A percentile compares a stretch with the other conserved stretches of the same genome.
These are phyloP conservation scores for Grantiella picta DNA, from an alignment of 2,113 vertebrate genomes.

Conservation along the genomic window DNA sequence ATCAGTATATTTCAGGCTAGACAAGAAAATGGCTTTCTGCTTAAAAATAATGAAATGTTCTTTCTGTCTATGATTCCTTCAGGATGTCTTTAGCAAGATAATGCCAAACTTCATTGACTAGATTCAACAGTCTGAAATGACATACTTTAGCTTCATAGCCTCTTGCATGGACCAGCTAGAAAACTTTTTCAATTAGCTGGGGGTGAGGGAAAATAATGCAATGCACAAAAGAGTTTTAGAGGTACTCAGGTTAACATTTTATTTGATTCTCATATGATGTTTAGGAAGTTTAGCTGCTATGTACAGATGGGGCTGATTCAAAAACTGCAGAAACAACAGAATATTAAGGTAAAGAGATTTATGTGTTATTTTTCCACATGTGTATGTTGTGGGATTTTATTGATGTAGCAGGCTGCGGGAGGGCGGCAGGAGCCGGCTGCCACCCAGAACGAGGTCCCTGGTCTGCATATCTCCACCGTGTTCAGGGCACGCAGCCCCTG, in stretches of 20 bases:
- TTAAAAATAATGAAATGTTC: neutral
- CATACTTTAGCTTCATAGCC: neutral
- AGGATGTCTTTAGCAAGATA: neutral
- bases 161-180: neutral
- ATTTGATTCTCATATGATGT: neutral
- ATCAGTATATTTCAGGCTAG: neutral
- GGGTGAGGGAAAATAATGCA: fast-evolving
- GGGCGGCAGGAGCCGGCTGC: no score
- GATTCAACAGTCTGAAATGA: neutral
- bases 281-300: neutral
- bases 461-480: no score
- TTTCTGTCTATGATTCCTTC: neutral
- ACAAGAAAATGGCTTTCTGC: fast-evolving
- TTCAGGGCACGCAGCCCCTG: no score
- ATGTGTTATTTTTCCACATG: neutral
- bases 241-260: neutral
- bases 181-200: neutral
- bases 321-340: neutral
- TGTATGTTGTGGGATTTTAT: fast-evolving
- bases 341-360: neutral
- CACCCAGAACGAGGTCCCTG: no score
- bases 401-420: no score
- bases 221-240: neutral
- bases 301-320: neutral
- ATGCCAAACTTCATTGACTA: neutral